Conservation (phyloP, 2,113 vertebrate species). For the Phodopus roborovskii region DNA sequence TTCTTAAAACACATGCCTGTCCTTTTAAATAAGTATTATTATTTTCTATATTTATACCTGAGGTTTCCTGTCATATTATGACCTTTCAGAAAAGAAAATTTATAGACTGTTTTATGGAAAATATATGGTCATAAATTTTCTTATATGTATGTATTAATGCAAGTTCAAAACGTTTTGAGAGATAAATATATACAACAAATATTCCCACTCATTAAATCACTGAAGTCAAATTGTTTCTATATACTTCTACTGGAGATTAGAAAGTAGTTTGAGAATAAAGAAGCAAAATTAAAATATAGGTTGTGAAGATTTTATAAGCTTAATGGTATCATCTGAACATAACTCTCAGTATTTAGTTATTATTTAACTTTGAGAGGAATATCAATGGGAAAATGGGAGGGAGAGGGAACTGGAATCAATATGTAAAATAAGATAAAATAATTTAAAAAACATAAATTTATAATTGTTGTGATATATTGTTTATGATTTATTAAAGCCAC, state of each 20-base stretch:
- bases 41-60: conserved; percentile 35
- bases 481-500: too few relatives aligned
- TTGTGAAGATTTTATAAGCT: conserved; percentile 1
- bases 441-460: neutral
- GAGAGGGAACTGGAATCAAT: too few relatives aligned
- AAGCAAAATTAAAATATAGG: neutral
- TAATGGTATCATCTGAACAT: neutral
- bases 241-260: neutral
- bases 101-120: neutral
- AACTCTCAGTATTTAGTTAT: neutral
- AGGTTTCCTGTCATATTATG: conserved; percentile 33
- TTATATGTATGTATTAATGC: conserved; percentile 23
- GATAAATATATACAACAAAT: neutral
- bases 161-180: neutral
- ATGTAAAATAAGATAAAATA: too few relatives aligned
- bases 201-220: neutral
- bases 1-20: neutral
- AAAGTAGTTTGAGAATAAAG: neutral
- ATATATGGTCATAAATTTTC: neutral
- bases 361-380: conserved; percentile 16
- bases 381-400: neutral
- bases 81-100: conserved; percentile 20
- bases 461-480: too few relatives aligned
- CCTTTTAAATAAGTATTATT: neutral
- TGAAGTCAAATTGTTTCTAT: neutral